These are phyloP conservation scores for Meteorus colon DNA, from an alignment of 2,888 invertebrate genomes.

Conservation along the genomic window DNA sequence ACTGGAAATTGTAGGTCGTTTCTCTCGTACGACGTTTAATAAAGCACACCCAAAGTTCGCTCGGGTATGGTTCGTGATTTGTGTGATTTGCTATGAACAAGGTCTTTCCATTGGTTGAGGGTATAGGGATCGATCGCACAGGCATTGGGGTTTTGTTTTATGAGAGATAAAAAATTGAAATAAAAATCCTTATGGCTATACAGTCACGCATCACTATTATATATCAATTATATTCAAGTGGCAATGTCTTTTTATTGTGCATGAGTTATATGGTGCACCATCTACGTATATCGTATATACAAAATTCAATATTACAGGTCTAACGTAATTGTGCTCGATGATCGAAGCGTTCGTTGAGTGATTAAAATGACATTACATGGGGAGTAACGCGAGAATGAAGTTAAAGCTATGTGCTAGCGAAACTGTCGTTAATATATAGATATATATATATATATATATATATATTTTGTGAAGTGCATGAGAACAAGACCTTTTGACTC, in stretches of 20 bases:
- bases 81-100: slow-evolving; percentile 20
- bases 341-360: slow-evolving; percentile 39
- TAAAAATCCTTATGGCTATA: background rate
- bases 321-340: slow-evolving; percentile 28
- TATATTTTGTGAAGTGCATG: slow-evolving; percentile 32
- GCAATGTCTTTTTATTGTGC: background rate
- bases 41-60: background rate
- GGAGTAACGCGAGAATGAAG: slow-evolving; percentile 48
- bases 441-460: slow-evolving; percentile 13
- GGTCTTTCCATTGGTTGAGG: slow-evolving; percentile 8
- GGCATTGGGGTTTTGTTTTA: background rate
- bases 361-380: slow-evolving; percentile 52
- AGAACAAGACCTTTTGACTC: slow-evolving; percentile 33
- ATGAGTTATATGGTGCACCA: slow-evolving; percentile 4
- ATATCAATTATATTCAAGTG: background rate
- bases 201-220: background rate
- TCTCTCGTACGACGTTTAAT: slow-evolving; percentile 23
- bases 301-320: background rate
- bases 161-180: background rate
- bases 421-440: slow-evolving; percentile 20
- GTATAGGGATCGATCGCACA: background rate
- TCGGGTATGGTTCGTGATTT: slow-evolving; percentile 1
- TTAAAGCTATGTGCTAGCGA: slow-evolving; percentile 40
- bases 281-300: background rate
- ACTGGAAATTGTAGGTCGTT: background rate